Evolutionary conservation across 2,113 vertebrate genomes (phyloP).

Genomic region (Heterotis niloticus): DNA sequence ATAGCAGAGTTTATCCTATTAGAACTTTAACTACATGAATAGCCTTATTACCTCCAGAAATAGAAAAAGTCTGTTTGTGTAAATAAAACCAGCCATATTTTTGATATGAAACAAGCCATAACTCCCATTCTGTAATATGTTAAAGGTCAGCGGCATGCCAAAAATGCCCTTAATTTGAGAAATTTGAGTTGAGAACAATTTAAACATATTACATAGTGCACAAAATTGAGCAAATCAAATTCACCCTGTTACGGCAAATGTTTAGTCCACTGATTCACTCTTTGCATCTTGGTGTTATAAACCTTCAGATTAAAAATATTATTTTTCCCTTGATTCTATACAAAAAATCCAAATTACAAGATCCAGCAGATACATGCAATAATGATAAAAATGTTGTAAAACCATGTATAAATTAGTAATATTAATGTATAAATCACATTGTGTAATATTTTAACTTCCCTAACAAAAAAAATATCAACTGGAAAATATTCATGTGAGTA

Average conservation of each 20-base stretch:
- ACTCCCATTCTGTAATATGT: not conserved
- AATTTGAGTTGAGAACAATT: not conserved
- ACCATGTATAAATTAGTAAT: conserved; percentile 51
- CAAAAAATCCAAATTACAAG: conserved; percentile 9
- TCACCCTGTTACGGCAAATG: not conserved
- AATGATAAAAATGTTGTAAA: conserved; percentile 42
- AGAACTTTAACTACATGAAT: not conserved
- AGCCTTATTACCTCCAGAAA: not conserved
- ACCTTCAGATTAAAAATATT: conserved; percentile 8
- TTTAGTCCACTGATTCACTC: conserved; percentile 5
- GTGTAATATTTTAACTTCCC: conserved; percentile 41
- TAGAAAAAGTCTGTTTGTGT: not conserved
- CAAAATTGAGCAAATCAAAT: not conserved
- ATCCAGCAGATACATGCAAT: conserved; percentile 40
- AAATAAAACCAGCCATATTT: not conserved
- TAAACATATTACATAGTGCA: not conserved
- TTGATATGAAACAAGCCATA: not conserved
- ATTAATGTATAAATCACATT: conserved; percentile 35
- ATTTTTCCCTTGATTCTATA: not conserved
- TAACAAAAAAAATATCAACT: conserved; percentile 17
- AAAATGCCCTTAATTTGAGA: not conserved
- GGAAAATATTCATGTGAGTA: not conserved
- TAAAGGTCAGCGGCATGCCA: too few relatives aligned
- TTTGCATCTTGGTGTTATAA: not conserved
- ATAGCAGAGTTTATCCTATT: too few relatives aligned